phyloP scores from a whole-genome alignment of 1,140 invertebrate species.

The Lucilia cuprina region DNA sequence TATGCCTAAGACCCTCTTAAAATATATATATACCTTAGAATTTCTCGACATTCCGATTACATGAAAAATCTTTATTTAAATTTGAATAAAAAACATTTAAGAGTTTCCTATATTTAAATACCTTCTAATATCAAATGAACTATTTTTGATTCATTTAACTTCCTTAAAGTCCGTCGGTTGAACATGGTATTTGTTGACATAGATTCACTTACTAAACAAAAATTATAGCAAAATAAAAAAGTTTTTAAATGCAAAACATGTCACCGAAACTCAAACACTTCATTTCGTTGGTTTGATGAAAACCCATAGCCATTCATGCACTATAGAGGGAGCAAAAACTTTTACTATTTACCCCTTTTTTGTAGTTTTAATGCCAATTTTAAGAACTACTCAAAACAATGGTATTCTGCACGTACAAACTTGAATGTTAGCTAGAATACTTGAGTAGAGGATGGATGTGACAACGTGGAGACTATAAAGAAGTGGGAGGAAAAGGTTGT shows the following conservation, averaged over 20 bases:
- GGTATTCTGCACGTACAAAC: slow-evolving; percentile 1
- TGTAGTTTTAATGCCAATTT: neutral
- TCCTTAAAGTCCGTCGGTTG: neutral
- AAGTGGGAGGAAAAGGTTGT: neutral
- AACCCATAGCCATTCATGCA: neutral
- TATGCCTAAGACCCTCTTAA: too few relatives aligned
- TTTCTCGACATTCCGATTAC: too few relatives aligned
- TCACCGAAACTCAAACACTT: slow-evolving; percentile 2
- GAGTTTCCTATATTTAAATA: too few relatives aligned
- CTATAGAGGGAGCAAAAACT: neutral
- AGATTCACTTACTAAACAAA: neutral
- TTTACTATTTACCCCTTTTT: neutral
- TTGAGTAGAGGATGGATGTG: neutral
- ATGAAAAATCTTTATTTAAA: too few relatives aligned
- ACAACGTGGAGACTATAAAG: neutral
- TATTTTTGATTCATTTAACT: too few relatives aligned
- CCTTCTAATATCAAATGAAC: too few relatives aligned
- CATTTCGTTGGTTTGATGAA: neutral
- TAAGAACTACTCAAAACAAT: neutral
- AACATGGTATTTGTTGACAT: neutral
- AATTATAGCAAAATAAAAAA: neutral
- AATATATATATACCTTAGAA: too few relatives aligned
- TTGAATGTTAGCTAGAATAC: neutral
- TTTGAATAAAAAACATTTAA: too few relatives aligned
- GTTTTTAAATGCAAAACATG: neutral